Percentiles rank a stretch among this genome's conserved stretches.
Conservation (phyloP, 2,888 invertebrate species). For the Eristalis intricaria region DNA sequence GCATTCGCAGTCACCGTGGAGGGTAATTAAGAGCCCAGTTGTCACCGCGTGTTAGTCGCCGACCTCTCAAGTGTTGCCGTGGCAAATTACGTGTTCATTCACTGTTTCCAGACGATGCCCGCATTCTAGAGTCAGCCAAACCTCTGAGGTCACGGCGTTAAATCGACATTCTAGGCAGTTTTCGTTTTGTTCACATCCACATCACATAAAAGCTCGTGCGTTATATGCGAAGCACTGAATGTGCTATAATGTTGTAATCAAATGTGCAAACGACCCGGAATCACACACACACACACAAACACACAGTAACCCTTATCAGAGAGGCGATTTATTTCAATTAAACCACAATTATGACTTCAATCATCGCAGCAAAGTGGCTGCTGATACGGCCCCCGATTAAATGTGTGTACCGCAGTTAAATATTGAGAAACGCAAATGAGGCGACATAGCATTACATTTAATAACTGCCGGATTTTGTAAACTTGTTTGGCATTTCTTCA, state of each 20-base stretch:
- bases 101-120: not conserved
- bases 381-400: constrained; percentile 54
- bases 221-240: constrained; percentile 25
- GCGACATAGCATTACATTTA: constrained; percentile 52
- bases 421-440: constrained; percentile 65
- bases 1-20: constrained; percentile 6
- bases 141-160: not conserved
- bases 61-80: constrained; percentile 44
- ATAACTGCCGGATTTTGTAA: not conserved
- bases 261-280: constrained; percentile 20
- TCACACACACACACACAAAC: not conserved
- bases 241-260: constrained; percentile 39
- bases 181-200: not conserved
- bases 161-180: not conserved
- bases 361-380: constrained; percentile 53
- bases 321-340: constrained; percentile 69
- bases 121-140: too few relatives aligned
- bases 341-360: constrained; percentile 71
- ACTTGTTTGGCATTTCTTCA: constrained; percentile 22
- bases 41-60: constrained; percentile 12
- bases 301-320: constrained; percentile 46
- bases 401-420: constrained; percentile 55
- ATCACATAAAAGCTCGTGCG: constrained; percentile 11
- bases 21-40: constrained; percentile 42
- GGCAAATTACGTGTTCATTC: constrained; percentile 41